Conservation (phyloP, 1,140 invertebrate genomes). For the Drosophila novamexicana region DNA sequence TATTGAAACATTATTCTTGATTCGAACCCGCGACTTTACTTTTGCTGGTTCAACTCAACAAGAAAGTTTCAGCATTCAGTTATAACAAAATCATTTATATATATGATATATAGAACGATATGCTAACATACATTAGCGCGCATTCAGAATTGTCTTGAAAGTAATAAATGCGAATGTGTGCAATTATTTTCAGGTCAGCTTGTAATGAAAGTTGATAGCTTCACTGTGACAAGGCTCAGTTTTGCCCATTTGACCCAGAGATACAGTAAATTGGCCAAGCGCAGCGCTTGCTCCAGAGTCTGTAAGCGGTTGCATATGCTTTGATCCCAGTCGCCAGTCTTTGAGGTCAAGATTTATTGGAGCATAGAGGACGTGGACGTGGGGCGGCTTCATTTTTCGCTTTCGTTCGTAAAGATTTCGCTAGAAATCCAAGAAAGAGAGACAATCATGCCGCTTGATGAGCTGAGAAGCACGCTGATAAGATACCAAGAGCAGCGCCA, state of each 20-base stretch:
- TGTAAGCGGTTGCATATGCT: conserved; percentile 11
- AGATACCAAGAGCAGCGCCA: conserved; percentile 12
- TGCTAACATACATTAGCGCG: too few species aligned
- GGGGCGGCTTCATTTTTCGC: conserved; percentile 41
- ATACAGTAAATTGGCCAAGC: conserved; percentile 30
- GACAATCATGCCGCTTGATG: not conserved
- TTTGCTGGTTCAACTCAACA: too few species aligned
- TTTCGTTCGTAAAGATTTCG: conserved; percentile 28
- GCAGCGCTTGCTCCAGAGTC: conserved; percentile 14
- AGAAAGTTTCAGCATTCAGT: too few species aligned
- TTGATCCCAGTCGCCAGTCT: conserved; percentile 35
- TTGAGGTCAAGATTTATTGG: conserved; percentile 45
- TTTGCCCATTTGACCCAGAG: conserved; percentile 27
- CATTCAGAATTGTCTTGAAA: too few species aligned
- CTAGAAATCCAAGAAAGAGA: not conserved
- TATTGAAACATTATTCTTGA: too few species aligned
- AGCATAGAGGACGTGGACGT: conserved; percentile 23
- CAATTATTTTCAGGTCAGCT: not conserved
- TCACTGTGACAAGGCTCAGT: too few species aligned
- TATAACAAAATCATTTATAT: too few species aligned
- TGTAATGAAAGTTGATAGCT: not conserved
- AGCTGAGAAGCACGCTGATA: conserved; percentile 21
- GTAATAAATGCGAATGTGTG: not conserved
- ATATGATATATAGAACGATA: too few species aligned
- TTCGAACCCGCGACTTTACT: too few species aligned